A percentile compares a stretch with the other conserved stretches of the same genome.
These are phyloP conservation scores for Apolygus lucorum DNA, from an alignment of 1,140 invertebrate species.

Conservation along the genomic window DNA sequence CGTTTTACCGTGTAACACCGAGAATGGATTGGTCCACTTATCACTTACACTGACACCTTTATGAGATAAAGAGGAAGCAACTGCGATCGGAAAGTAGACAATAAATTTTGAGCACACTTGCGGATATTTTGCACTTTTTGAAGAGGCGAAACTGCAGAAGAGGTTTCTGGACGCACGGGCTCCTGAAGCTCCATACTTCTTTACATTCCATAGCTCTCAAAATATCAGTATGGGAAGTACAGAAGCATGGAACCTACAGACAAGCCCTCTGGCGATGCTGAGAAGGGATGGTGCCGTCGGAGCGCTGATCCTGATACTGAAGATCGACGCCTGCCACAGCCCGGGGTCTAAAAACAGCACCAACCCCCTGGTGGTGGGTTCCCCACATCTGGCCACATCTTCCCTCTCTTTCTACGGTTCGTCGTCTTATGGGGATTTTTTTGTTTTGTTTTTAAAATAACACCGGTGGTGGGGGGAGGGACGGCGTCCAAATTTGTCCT, in stretches of 20 bases:
- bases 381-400: not conserved
- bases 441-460: not conserved
- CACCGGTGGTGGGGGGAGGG: not conserved
- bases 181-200: not conserved
- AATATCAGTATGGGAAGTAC: not conserved
- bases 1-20: not conserved
- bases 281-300: not conserved
- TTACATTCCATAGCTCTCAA: not conserved
- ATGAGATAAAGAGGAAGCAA: not conserved
- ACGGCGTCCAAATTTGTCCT: not conserved
- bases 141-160: not conserved
- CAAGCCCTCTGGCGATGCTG: not conserved
- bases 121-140: not conserved
- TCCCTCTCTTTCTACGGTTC: not conserved
- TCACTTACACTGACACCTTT: not conserved
- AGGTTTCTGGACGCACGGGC: not conserved
- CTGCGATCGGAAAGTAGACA: not conserved
- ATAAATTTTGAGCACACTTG: not conserved
- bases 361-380: not conserved
- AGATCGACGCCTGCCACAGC: not conserved
- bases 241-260: not conserved
- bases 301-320: not conserved
- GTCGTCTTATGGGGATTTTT: no score
- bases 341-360: not conserved
- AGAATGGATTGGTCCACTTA: not conserved